These are phyloP conservation scores for Scyliorhinus canicula DNA, from an alignment of 2,797 vertebrate species.

Conservation along the genomic window DNA sequence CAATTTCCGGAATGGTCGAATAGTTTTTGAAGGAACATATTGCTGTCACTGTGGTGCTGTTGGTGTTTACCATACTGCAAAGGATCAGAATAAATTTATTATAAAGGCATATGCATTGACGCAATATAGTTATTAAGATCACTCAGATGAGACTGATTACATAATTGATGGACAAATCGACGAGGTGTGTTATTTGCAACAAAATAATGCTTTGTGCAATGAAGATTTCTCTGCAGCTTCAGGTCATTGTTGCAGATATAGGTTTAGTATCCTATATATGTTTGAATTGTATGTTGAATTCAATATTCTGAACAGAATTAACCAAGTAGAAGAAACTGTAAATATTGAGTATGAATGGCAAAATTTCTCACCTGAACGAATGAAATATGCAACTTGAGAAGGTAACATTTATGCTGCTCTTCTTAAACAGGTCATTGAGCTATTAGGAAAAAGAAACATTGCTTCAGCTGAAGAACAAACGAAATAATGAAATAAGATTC, in stretches of 20 bases:
- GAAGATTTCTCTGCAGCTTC: not conserved
- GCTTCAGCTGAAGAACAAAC: not conserved
- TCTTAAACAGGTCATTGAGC: not conserved
- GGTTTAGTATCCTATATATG: not conserved
- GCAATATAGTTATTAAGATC: too few species aligned
- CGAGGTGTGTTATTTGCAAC: not conserved
- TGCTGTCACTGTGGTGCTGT: not conserved
- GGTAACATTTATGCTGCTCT: not conserved
- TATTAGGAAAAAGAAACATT: not conserved
- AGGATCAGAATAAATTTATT: not conserved
- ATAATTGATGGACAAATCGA: not conserved
- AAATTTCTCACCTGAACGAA: not conserved
- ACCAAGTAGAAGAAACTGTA: not conserved
- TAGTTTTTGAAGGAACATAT: not conserved
- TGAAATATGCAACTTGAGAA: not conserved
- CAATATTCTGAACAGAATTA: not conserved
- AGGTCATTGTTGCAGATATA: not conserved
- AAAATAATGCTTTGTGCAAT: not conserved
- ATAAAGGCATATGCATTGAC: too few species aligned
- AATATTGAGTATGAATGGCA: not conserved
- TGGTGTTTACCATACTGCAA: not conserved
- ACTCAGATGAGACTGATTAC: not conserved
- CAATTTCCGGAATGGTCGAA: not conserved
- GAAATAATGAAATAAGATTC: too few species aligned
- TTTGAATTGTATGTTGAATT: not conserved